phyloP scores from a whole-genome alignment of 2,113 vertebrate genomes.

The Trogon melanurus region DNA sequence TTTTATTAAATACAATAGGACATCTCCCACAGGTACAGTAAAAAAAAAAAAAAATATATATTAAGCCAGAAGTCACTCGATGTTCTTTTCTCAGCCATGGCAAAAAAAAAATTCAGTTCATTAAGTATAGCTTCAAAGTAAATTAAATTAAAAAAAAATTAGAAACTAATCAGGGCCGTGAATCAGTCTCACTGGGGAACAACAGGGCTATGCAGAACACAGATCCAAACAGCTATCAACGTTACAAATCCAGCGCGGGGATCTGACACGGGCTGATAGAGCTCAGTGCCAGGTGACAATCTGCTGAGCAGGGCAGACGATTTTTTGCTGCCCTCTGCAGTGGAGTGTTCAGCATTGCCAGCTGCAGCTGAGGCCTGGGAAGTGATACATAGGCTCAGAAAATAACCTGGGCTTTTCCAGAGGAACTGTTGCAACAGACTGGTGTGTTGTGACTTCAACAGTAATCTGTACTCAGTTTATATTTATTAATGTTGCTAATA shows the following conservation, averaged over 20 bases:
- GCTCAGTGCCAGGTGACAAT: neutral
- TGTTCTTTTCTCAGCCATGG: conserved; percentile 9
- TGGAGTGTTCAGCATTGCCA: neutral
- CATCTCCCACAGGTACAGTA: conserved; percentile 22
- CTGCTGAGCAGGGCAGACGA: neutral
- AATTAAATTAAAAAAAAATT: neutral
- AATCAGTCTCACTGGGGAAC: conserved; percentile 10
- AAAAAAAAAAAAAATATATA: neutral
- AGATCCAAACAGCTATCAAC: neutral
- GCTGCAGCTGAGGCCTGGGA: neutral
- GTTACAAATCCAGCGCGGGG: neutral
- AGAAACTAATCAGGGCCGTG: conserved; percentile 19
- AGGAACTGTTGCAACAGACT: neutral
- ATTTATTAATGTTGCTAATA: neutral
- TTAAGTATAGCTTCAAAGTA: neutral
- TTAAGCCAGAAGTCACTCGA: conserved; percentile 1
- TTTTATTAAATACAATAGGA: neutral
- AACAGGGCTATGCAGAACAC: neutral
- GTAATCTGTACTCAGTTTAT: neutral
- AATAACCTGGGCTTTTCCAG: neutral
- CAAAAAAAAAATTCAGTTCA: conserved; percentile 22
- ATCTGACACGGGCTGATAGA: neutral
- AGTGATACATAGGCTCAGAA: neutral
- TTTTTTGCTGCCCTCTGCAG: conserved; percentile 60
- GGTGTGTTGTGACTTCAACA: neutral